These are phyloP conservation scores for Coelopa pilipes DNA, from an alignment of 2,888 invertebrate genomes.

Conservation along the genomic window DNA sequence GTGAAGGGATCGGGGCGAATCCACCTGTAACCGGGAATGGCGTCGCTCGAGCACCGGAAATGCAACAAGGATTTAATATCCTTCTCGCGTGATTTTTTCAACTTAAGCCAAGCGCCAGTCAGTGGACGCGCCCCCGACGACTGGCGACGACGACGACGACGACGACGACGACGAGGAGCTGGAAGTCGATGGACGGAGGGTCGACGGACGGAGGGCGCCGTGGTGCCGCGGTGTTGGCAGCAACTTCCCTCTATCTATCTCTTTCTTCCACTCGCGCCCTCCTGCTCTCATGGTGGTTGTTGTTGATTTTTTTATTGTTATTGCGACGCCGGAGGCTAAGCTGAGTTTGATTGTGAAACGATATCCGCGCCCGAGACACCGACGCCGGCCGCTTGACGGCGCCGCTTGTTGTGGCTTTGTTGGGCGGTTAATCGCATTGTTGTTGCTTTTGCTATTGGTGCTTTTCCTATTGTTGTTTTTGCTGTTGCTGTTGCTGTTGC, in stretches of 20 bases:
- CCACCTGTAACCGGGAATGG: conserved; percentile 23
- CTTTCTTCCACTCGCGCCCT: background rate
- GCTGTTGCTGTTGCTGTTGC: conserved; percentile 26
- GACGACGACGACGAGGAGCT: background rate
- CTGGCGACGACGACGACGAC: background rate
- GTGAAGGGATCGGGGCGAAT: background rate
- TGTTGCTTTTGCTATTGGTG: background rate
- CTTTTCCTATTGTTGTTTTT: too few relatives aligned
- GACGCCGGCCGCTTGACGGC: conserved; percentile 3
- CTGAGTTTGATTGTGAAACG: conserved; percentile 19
- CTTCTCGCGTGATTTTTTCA: conserved; percentile 42
- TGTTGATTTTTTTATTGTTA: conserved; percentile 13
- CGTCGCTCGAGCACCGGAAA: conserved; percentile 30
- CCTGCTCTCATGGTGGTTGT: too few relatives aligned
- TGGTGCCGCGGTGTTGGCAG: background rate
- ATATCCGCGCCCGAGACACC: background rate
- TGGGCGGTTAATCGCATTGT: conserved; percentile 18
- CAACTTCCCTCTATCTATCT: background rate
- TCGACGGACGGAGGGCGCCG: background rate
- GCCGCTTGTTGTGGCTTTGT: conserved; percentile 31
- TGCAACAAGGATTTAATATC: conserved; percentile 43
- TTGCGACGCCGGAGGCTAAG: conserved; percentile 23
- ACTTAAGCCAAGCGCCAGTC: conserved; percentile 15
- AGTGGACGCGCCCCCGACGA: conserved; percentile 1
- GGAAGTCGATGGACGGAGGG: background rate